A percentile compares a stretch with the other conserved stretches of the same genome.
phyloP scores from a whole-genome alignment of 2,113 vertebrate species.

The Lophochroa leadbeateri region DNA sequence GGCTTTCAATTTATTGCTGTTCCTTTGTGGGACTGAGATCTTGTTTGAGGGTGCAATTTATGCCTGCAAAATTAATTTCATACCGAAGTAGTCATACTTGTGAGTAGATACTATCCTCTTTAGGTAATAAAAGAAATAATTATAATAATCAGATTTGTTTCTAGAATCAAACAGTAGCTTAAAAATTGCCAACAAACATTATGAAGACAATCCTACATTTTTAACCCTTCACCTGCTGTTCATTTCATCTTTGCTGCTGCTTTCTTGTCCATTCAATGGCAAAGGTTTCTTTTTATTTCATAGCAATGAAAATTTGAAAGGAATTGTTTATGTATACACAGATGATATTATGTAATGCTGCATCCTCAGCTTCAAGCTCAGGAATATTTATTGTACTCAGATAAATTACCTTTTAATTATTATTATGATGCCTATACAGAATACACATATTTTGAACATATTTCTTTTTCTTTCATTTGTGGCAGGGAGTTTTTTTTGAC shows the following conservation, averaged over 20 bases:
- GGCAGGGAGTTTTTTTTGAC: background rate
- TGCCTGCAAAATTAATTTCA: background rate
- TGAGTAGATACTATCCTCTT: background rate
- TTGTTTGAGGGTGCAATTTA: background rate
- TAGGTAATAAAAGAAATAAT: slow-evolving; percentile 1
- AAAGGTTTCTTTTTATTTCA: background rate
- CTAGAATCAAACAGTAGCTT: background rate
- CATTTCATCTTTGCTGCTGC: background rate
- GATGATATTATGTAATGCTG: background rate
- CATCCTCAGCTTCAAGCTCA: background rate
- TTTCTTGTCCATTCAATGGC: background rate
- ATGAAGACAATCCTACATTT: background rate
- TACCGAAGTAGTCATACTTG: background rate
- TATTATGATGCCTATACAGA: background rate
- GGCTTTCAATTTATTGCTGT: background rate
- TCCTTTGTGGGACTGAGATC: background rate
- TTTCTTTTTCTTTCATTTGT: background rate
- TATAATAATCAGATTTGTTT: background rate
- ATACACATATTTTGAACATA: background rate
- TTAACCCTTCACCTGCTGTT: background rate
- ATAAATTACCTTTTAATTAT: background rate
- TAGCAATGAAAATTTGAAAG: background rate
- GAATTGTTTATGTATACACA: background rate
- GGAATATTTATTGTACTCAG: background rate
- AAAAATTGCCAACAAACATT: background rate